Percentiles rank a stretch among this genome's conserved stretches.
Evolutionary conservation across 1,140 invertebrate species (phyloP).

Genomic region (Augochlora pura): DNA sequence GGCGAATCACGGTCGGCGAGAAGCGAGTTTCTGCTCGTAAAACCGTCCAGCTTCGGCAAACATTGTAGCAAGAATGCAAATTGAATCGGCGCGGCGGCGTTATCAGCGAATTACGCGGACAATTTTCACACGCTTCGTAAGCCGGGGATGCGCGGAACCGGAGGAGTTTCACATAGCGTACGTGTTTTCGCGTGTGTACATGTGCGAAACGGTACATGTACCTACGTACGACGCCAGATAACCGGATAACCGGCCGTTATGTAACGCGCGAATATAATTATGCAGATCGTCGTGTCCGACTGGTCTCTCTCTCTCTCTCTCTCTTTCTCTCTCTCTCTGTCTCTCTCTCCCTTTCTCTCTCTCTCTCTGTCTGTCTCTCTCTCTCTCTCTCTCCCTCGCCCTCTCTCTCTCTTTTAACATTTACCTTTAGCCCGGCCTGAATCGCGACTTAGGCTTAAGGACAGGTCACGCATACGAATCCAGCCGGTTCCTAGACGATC

Average conservation of each 20-base stretch:
- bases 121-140: constrained; percentile 37
- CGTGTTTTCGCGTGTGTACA: too few species aligned
- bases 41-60: not conserved
- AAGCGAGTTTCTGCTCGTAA: not conserved
- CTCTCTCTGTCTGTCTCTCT: too few species aligned
- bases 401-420: constrained; percentile 55
- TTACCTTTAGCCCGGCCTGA: constrained; percentile 68
- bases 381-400: too few species aligned
- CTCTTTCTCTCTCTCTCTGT: too few species aligned
- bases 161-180: constrained; percentile 44
- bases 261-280: constrained; percentile 72
- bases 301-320: constrained; percentile 35
- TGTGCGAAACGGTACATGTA: too few species aligned
- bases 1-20: too few species aligned
- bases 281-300: constrained; percentile 64
- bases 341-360: too few species aligned
- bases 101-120: constrained; percentile 34
- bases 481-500: constrained; percentile 43
- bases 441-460: constrained; percentile 44
- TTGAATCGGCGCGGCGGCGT: not conserved
- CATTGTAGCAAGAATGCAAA: constrained; percentile 16
- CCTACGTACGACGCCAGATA: constrained; percentile 52
- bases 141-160: constrained; percentile 34
- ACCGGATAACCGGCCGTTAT: constrained; percentile 67
- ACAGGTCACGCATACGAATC: constrained; percentile 52